A percentile compares a stretch with the other conserved stretches of the same genome.
Evolutionary conservation across 2,113 vertebrate species (phyloP).

Genomic region (Crotalus tigris): DNA sequence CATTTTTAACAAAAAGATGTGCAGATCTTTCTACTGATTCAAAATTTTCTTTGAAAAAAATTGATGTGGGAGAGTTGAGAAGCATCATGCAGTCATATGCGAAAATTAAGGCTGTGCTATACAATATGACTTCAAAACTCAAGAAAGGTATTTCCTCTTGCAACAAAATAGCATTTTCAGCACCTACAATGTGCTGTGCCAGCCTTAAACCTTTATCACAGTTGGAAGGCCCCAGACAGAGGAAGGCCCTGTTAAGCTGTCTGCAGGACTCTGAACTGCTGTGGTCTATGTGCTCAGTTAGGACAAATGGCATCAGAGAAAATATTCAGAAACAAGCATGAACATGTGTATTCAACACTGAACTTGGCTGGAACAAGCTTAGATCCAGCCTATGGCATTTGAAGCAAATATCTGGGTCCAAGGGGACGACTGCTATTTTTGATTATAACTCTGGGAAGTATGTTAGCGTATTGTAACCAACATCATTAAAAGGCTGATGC

Average conservation of each 20-base stretch:
- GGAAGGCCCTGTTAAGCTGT: not conserved
- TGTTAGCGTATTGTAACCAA: not conserved
- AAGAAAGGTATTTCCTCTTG: not conserved
- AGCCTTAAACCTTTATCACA: not conserved
- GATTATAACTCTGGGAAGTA: not conserved
- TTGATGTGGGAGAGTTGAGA: not conserved
- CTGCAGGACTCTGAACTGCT: not conserved
- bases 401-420: not conserved
- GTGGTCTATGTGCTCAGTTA: not conserved
- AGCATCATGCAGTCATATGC: not conserved
- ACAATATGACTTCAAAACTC: not conserved
- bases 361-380: not conserved
- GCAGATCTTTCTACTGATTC: not conserved
- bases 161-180: not conserved
- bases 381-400: not conserved
- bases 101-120: not conserved
- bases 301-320: not conserved
- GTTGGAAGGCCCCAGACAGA: not conserved
- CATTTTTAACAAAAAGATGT: not conserved
- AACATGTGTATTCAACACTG: not conserved
- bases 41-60: not conserved
- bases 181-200: not conserved
- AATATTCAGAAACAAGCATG: not conserved
- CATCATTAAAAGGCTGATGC: not conserved
- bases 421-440: not conserved